Percentiles rank a stretch among this genome's conserved stretches.
phyloP scores from a whole-genome alignment of 30 jellyfish, hydroid and myxozoan species.

The Haliclystus octoradiatus region DNA sequence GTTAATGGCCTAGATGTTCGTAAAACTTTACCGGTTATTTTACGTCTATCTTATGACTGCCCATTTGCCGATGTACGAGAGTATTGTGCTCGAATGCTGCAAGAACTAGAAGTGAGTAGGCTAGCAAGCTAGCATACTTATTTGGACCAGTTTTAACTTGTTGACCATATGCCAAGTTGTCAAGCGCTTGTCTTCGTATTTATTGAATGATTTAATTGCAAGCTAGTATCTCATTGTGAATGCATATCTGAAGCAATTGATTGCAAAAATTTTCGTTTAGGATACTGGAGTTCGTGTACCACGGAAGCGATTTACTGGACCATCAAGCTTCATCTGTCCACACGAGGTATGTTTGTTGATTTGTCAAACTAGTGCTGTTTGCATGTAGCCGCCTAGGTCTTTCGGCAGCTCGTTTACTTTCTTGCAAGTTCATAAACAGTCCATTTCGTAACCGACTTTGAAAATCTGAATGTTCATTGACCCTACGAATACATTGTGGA shows the following conservation, averaged over 20 bases:
- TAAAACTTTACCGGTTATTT: conserved; percentile 47
- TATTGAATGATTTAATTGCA: too few species aligned
- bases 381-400: not conserved
- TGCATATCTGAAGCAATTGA: too few species aligned
- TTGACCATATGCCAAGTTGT: too few species aligned
- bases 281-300: conserved; percentile 86
- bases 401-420: not conserved
- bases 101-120: conserved; percentile 75
- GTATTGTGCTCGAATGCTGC: conserved; percentile 60
- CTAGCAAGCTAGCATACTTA: too few species aligned
- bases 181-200: too few species aligned
- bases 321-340: conserved; percentile 77
- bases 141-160: too few species aligned
- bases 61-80: conserved; percentile 94
- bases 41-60: conserved; percentile 77
- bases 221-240: too few species aligned
- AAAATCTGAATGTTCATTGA: too few species aligned
- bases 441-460: too few species aligned
- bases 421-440: too few species aligned
- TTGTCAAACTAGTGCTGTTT: not conserved
- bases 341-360: conserved; percentile 53
- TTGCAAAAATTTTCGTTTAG: conserved; percentile 18
- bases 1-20: conserved; percentile 3
- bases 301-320: conserved; percentile 75
- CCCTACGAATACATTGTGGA: too few species aligned